These are phyloP conservation scores for Piaya cayana DNA, from an alignment of 2,113 vertebrate species.

Conservation along the genomic window DNA sequence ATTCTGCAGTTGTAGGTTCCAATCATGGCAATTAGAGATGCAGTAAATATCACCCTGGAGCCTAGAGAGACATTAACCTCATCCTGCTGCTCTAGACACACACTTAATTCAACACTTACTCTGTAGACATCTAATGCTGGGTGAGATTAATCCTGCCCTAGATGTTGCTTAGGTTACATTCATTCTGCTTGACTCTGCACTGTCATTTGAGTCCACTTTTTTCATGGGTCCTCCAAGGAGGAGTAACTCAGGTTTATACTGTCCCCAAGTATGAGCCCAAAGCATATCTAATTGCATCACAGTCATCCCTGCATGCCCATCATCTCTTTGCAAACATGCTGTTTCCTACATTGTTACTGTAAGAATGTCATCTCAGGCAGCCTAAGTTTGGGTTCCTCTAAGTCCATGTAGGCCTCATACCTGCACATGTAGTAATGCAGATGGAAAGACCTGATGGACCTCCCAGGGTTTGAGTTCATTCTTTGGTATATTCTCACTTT, in stretches of 20 bases:
- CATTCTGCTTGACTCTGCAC: background rate
- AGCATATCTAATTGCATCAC: background rate
- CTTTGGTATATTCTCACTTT: background rate
- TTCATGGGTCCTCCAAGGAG: background rate
- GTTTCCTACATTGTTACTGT: background rate
- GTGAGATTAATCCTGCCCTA: background rate
- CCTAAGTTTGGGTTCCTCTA: background rate
- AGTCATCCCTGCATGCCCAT: background rate
- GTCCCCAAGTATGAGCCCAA: background rate
- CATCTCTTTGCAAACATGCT: background rate
- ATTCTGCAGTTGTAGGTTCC: background rate
- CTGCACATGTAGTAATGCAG: background rate
- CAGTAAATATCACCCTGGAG: background rate
- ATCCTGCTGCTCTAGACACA: background rate
- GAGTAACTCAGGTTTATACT: background rate
- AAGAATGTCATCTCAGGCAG: background rate
- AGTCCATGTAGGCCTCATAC: fast-evolving
- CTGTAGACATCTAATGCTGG: background rate
- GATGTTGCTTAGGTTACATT: background rate
- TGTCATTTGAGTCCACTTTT: background rate
- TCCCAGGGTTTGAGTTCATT: background rate
- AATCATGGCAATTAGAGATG: background rate
- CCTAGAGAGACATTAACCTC: background rate
- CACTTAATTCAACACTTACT: background rate
- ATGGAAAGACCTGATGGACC: background rate